phyloP scores from a whole-genome alignment of 1,140 invertebrate species.

The Diorhabda elongata region DNA sequence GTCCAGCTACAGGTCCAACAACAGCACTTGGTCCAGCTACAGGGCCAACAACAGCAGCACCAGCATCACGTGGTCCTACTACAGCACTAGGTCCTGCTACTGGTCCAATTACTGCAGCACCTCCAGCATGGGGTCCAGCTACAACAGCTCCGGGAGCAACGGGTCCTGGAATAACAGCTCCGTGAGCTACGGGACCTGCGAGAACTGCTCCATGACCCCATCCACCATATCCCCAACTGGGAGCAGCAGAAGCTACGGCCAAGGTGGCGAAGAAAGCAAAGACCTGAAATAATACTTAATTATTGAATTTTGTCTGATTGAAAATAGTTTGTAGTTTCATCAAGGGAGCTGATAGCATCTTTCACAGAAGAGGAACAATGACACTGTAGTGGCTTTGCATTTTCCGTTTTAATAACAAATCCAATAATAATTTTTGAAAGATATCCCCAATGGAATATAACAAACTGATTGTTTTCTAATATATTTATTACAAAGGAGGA shows the following conservation, averaged over 20 bases:
- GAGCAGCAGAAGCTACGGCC: constrained; percentile 29
- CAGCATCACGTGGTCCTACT: constrained; percentile 1
- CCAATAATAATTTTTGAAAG: no score
- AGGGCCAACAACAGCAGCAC: constrained; percentile 21
- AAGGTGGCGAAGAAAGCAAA: constrained; percentile 28
- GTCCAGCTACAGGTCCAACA: constrained; percentile 30
- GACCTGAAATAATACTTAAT: constrained; percentile 8
- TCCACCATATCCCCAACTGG: constrained; percentile 13
- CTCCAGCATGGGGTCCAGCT: constrained; percentile 3
- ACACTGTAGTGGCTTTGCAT: no score
- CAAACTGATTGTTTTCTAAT: no score
- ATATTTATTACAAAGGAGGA: no score
- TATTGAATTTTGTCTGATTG: no score
- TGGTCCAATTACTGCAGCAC: constrained; percentile 12
- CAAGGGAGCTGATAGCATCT: no score
- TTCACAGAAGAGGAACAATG: no score
- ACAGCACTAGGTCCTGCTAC: constrained; percentile 8
- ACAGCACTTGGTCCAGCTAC: constrained; percentile 23
- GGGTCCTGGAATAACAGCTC: constrained; percentile 17
- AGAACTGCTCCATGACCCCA: constrained; percentile 10
- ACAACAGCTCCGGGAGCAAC: constrained; percentile 4
- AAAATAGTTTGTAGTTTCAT: no score
- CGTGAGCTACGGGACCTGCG: constrained; percentile 18
- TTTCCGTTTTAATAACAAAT: no score
- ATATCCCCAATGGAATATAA: no score